Evolutionary conservation across 2,113 vertebrate genomes (phyloP).

Genomic region (Isichthys henryi): DNA sequence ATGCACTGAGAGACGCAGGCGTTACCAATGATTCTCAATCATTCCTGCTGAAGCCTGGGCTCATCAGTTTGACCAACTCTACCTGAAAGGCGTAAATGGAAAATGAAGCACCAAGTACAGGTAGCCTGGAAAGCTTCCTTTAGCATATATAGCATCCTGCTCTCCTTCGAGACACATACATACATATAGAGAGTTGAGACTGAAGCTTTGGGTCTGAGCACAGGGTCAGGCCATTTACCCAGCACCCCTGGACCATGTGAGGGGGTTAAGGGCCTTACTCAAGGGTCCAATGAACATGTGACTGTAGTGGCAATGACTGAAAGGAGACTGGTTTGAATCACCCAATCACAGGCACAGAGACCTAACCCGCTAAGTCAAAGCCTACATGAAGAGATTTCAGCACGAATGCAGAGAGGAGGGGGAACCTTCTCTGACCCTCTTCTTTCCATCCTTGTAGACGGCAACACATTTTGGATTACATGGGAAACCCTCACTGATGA

Average conservation of each 20-base stretch:
- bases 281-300: neutral
- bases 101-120: neutral
- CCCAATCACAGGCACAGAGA: neutral
- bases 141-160: neutral
- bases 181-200: neutral
- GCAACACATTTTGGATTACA: neutral
- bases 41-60: neutral
- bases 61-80: neutral
- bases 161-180: neutral
- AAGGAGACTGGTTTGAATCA: no score
- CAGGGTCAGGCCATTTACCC: neutral
- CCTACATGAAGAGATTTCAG: neutral
- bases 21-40: neutral
- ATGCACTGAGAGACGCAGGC: no score
- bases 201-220: neutral
- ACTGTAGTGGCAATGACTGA: neutral
- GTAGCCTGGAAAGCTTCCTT: neutral
- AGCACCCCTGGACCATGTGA: neutral
- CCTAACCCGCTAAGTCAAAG: neutral
- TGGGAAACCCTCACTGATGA: neutral
- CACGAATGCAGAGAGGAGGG: neutral
- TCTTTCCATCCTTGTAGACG: neutral
- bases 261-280: neutral
- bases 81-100: no score
- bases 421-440: neutral